Percentiles rank a stretch among this genome's conserved stretches.
Conservation (phyloP, 2,113 vertebrate species). For the Cariama cristata region DNA sequence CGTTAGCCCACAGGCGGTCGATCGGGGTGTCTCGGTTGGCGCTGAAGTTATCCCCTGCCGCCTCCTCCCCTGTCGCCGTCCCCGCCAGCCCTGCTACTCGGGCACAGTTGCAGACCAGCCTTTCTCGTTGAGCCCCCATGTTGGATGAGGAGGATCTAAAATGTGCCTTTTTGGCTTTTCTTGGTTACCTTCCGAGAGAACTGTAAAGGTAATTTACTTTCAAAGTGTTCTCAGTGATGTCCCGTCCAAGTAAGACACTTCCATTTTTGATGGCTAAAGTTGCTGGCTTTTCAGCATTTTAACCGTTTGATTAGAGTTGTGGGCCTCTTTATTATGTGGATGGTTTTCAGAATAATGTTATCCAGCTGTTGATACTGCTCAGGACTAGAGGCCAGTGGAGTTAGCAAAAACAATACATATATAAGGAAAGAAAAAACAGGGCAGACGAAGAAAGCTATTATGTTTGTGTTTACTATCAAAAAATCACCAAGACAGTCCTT, state of each 20-base stretch:
- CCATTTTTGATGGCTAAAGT: background rate
- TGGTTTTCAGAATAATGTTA: background rate
- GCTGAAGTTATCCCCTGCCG: too few species aligned
- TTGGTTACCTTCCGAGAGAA: fast-evolving
- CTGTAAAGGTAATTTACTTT: background rate
- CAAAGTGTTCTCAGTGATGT: background rate
- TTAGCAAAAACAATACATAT: background rate
- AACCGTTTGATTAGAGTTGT: fast-evolving
- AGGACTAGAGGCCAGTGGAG: background rate
- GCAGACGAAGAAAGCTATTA: background rate
- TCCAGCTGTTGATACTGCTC: background rate
- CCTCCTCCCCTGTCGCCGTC: background rate
- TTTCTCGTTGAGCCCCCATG: background rate
- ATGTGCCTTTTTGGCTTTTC: background rate
- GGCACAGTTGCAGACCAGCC: background rate
- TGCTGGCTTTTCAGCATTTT: background rate
- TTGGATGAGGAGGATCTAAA: background rate
- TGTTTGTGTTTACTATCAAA: background rate
- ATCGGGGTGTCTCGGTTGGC: too few species aligned
- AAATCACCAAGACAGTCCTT: background rate
- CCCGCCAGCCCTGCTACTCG: background rate
- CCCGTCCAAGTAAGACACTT: fast-evolving
- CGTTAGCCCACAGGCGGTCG: fast-evolving
- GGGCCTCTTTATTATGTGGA: background rate
- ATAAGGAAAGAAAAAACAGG: background rate